Base-by-base conservation (phyloP, 2,113 vertebrate genomes). In the Lagopus muta region DNA sequence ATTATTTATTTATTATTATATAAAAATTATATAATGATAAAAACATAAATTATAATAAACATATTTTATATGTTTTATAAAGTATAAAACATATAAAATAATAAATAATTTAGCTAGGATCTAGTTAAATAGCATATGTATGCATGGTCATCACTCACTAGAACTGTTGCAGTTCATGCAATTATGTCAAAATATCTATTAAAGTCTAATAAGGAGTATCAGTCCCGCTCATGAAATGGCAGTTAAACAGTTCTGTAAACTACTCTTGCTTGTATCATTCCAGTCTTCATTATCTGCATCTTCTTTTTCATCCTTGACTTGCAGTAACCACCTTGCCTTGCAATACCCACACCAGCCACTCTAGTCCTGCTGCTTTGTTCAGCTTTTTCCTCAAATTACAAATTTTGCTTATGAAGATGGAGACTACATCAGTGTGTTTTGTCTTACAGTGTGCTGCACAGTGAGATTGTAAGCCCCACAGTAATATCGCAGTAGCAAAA, bases 401-500 rank as follows among this genome's bases (percentile, higher is more conserved):
- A 15, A 12, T 55, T 76, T 14, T 86, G 16, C 28, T 90, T 40
- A 32, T 61, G 72, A 60, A 0, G 0, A 3, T 64, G 52, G 52
- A 67, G 52, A 16, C 40, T 45, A 4, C 0, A 0, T 24, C 28
- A 76, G 34, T 20, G 48, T 42, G 19, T 50, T 71, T 84, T 79
- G 14, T 21, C 66, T 67, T 40, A 45, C 42, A 7, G 30, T 67
- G 21, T 28, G n/a, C 0, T 0, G 25, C 40, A 17, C 2, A 6
- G 28, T 11, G 10, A 42, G 28, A 10, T 8, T 55, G 27, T 14
- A 55, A 73, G 38, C 38, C 24, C 19, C 28, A 20, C 38, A 66
- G 21, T 12, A 32, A 43, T 19, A 30, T 14, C 28, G 32, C 25
- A 4, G 47, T 82, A 88, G 27, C 28, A 47, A 47, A 64, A 82